Base-by-base conservation (phyloP, 2,113 vertebrate species). In the Zingel zingel region DNA sequence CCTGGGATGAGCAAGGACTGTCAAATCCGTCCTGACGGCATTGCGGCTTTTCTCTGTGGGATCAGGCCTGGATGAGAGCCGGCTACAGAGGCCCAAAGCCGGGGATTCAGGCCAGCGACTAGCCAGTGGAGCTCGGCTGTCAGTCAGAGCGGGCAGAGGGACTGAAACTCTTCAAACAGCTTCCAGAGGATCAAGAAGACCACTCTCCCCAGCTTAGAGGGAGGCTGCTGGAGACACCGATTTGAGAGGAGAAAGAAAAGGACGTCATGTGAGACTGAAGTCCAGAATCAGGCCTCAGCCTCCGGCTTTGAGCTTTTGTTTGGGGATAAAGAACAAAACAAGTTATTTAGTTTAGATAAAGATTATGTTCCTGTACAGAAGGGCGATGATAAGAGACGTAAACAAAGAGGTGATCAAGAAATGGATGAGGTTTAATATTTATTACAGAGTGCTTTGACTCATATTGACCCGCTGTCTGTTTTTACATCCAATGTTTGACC, bases 51-150 rank as follows among this genome's bases (percentile, higher is more conserved):
- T 85, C 87, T 84, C 83, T 30, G 54, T 58, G 59, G 90, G 92
- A 93, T 94, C 91, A 93, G 89, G 74, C 58, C 86, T 77, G 91
- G 89, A 88, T 83, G 86, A 90, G 88, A 80, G 88, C 81, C 62
- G 73, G 86, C 59, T 69, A 67, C 67, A 78, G 72, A 66, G 83
- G 85, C 77, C 90, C 86, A 90, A 91, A 89, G 88, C 87, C 21
- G 57, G 68, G 86, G 89, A 87, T 90, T 91, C 83, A 80, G 91
- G 90, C 87, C 88, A 85, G 84, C 19, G 25, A n/a, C 59, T 25
- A 73, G 74, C 77, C 80, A 59, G 53, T 19, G 30, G 77, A 82
- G 73, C 57, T 3, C 43, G 23, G 51, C 89, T 83, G 85, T 90
- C 91, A 86, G 71, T 94, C 91, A 87, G 82, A 79, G 75, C 64